Percentiles rank a stretch among this genome's conserved stretches.
Evolutionary conservation across 1,140 invertebrate genomes (phyloP).

Genomic region (Brachionus paranguensis): DNA sequence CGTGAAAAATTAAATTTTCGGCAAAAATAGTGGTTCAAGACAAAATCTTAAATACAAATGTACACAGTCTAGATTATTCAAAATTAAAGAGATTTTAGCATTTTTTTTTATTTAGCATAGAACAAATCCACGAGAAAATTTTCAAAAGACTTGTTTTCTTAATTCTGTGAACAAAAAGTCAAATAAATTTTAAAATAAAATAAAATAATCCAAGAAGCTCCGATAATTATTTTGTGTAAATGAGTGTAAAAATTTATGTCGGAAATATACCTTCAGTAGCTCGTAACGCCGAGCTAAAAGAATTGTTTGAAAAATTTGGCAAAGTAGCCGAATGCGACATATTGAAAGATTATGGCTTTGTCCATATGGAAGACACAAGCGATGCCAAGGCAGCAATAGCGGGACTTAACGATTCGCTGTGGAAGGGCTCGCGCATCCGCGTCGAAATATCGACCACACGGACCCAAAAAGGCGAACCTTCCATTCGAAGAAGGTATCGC

Average conservation of each 20-base stretch:
- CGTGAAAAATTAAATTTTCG: not conserved
- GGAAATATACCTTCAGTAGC: constrained; percentile 86
- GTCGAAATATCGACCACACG: constrained; percentile 68
- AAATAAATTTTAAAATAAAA: not conserved
- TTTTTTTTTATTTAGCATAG: not conserved
- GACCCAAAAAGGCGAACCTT: not conserved
- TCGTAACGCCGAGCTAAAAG: constrained; percentile 72
- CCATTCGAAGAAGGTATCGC: not conserved
- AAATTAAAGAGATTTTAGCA: not conserved
- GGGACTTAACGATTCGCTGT: constrained; percentile 76
- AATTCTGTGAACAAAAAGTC: not conserved
- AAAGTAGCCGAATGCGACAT: constrained; percentile 91
- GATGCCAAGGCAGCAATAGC: constrained; percentile 82
- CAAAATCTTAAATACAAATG: not conserved
- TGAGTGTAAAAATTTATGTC: constrained; percentile 74
- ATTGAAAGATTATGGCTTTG: constrained; percentile 92
- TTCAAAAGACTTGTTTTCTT: not conserved
- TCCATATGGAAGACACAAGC: constrained; percentile 89
- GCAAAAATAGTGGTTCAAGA: too few relatives aligned
- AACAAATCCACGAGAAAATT: not conserved
- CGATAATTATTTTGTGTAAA: not conserved
- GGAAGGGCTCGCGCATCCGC: constrained; percentile 80
- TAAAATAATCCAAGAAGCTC: not conserved
- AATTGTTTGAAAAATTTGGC: constrained; percentile 86
- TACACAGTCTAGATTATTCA: not conserved